These are phyloP conservation scores for Pluvialis apricaria DNA, from an alignment of 2,113 vertebrate genomes.

Conservation along the genomic window DNA sequence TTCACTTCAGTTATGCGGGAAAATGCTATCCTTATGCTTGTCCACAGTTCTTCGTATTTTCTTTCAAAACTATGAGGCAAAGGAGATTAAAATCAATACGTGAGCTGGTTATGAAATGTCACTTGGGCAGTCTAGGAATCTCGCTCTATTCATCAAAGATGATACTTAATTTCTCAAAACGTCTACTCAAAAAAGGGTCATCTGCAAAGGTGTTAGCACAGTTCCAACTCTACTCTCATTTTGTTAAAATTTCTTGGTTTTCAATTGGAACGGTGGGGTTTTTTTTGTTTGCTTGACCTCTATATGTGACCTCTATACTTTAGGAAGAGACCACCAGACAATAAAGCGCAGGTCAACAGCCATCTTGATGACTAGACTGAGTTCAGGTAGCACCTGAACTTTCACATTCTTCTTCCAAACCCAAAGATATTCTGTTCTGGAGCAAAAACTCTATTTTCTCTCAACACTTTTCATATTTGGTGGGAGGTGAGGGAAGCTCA, in stretches of 20 bases:
- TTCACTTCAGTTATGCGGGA: not conserved
- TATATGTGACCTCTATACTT: accelerated
- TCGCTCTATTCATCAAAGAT: not conserved
- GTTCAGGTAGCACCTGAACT: not conserved
- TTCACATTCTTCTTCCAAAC: not conserved
- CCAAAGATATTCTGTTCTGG: not conserved
- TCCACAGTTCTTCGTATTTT: not conserved
- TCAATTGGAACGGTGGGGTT: accelerated
- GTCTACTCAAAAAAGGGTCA: not conserved
- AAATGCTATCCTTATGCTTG: not conserved
- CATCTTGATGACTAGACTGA: not conserved
- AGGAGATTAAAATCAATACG: not conserved
- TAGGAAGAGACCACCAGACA: not conserved
- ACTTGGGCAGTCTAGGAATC: not conserved
- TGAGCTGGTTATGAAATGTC: not conserved
- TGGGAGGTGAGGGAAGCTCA: not conserved
- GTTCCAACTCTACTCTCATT: not conserved
- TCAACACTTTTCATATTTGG: not conserved
- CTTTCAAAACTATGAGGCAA: not conserved
- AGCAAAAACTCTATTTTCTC: not conserved
- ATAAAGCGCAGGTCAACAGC: not conserved
- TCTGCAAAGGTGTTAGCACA: not conserved
- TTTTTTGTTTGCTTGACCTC: not conserved
- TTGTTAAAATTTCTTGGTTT: not conserved
- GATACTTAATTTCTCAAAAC: not conserved